Percentiles rank a stretch among this genome's conserved stretches.
These are phyloP conservation scores for Aspidoscelis tigris DNA, from an alignment of 2,113 vertebrate species.

Conservation along the genomic window DNA sequence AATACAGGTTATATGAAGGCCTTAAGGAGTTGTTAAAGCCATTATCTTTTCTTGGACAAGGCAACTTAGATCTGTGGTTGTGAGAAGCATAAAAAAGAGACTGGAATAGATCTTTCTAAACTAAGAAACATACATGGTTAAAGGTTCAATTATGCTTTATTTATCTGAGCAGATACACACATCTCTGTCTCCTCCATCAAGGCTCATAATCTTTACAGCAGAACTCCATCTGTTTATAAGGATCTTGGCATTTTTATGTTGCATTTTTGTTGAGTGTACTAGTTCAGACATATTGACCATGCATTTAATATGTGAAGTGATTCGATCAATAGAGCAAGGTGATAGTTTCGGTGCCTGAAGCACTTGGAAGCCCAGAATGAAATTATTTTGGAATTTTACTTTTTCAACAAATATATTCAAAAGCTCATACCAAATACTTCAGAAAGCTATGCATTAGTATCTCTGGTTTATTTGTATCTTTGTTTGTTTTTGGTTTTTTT, in stretches of 20 bases:
- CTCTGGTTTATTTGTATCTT: conserved; percentile 30
- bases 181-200: conserved; percentile 23
- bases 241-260: not conserved
- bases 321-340: conserved; percentile 16
- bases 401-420: conserved; percentile 1
- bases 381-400: not conserved
- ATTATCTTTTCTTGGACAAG: not conserved
- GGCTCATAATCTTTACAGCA: conserved; percentile 32
- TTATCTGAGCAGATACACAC: not conserved
- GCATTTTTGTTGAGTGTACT: conserved; percentile 11
- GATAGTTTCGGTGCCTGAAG: not conserved
- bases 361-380: not conserved
- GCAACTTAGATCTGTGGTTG: conserved; percentile 36
- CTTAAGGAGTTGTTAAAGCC: conserved; percentile 10
- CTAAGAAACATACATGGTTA: conserved; percentile 6
- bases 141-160: conserved; percentile 6
- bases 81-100: not conserved
- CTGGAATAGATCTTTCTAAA: conserved; percentile 16
- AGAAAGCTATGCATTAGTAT: conserved; percentile 29
- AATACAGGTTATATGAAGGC: not conserved
- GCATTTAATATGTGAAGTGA: not conserved
- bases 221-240: not conserved
- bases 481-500: not conserved
- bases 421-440: conserved; percentile 26
- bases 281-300: not conserved